Conservation (phyloP, 2,888 invertebrate species). For the Agrypnus murinus region DNA sequence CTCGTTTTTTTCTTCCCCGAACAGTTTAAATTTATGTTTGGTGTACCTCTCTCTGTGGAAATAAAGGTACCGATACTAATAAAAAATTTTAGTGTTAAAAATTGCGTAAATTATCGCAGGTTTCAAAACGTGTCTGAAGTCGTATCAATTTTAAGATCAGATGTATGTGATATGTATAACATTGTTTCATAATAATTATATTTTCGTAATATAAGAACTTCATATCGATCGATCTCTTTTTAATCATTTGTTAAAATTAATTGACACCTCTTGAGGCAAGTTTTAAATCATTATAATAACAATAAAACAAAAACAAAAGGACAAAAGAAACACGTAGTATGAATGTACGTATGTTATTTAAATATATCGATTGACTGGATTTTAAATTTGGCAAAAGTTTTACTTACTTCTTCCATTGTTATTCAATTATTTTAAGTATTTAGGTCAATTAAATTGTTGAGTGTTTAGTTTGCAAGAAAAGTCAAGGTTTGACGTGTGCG, state of each 20-base stretch:
- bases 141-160: conserved; percentile 34
- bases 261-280: conserved; percentile 30
- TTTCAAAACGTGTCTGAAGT: conserved; percentile 37
- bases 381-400: conserved; percentile 37
- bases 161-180: conserved; percentile 25
- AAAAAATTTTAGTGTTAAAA: conserved; percentile 32
- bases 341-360: no score
- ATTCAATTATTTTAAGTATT: conserved; percentile 48
- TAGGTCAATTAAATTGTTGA: conserved; percentile 42
- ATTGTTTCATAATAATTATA: conserved; percentile 22
- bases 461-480: conserved; percentile 36
- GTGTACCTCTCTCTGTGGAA: conserved; percentile 22
- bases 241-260: conserved; percentile 39
- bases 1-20: conserved; percentile 23
- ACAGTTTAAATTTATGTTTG: conserved; percentile 37
- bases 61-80: conserved; percentile 40
- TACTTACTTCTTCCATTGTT: conserved; percentile 41
- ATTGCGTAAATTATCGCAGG: conserved; percentile 37
- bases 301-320: conserved; percentile 13
- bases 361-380: conserved; percentile 22
- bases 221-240: background rate
- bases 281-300: background rate
- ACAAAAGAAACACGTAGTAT: background rate
- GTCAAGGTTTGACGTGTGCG: conserved; percentile 35
- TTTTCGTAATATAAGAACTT: conserved; percentile 19